Conservation (phyloP, 2,113 vertebrate species). For the Cepphus grylle region DNA sequence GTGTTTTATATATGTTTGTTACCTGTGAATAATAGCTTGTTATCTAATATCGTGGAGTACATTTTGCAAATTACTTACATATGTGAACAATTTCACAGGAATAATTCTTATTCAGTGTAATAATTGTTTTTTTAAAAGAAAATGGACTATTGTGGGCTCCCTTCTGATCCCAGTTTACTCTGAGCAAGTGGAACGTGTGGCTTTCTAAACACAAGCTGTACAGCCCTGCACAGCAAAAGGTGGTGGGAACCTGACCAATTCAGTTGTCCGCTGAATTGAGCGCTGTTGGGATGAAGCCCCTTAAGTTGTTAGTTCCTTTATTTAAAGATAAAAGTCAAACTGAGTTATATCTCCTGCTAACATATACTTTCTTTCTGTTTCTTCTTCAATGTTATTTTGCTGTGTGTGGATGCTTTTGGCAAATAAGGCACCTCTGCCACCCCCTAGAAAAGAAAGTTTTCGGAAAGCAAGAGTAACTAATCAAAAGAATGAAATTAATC, state of each 20-base stretch:
- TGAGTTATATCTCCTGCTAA: slow-evolving; percentile 69
- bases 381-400: slow-evolving; percentile 72
- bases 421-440: slow-evolving; percentile 81
- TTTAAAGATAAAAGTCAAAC: slow-evolving; percentile 15
- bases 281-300: background rate
- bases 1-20: background rate
- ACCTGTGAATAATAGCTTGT: background rate
- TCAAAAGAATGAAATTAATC: slow-evolving; percentile 52
- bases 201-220: background rate
- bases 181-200: background rate
- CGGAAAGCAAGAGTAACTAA: slow-evolving; percentile 65
- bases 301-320: slow-evolving; percentile 2
- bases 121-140: background rate
- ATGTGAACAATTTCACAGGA: background rate
- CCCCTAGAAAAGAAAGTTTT: slow-evolving; percentile 86
- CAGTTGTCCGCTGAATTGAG: background rate
- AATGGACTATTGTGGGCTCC: background rate
- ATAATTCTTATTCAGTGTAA: background rate
- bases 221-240: background rate
- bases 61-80: background rate
- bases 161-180: background rate
- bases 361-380: slow-evolving; percentile 75
- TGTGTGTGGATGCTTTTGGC: slow-evolving; percentile 74
- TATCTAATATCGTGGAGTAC: background rate
- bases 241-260: background rate